Percentiles rank a stretch among this genome's conserved stretches.
Evolutionary conservation across 2,888 invertebrate genomes (phyloP).

Genomic region (Rhynchonema sp.): DNA sequence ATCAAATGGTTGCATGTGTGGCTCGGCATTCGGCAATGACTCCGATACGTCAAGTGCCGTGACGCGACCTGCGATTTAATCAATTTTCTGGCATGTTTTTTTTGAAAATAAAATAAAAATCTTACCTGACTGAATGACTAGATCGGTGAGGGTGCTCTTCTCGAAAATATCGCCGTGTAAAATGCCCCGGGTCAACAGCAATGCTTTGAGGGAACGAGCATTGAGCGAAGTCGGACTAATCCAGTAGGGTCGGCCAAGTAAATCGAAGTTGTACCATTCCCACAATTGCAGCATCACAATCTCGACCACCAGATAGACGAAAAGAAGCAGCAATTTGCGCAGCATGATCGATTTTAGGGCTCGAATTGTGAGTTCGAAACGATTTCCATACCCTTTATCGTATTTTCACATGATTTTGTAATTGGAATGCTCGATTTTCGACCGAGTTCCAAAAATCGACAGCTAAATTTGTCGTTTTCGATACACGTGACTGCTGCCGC

Average conservation of each 20-base stretch:
- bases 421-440: too few species aligned
- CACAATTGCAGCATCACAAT: not conserved
- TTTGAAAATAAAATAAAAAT: too few species aligned
- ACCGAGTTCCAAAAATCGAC: too few species aligned
- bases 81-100: too few species aligned
- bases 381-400: too few species aligned
- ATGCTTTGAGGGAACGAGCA: constrained; percentile 29
- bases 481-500: too few species aligned
- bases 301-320: not conserved
- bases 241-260: constrained; percentile 17
- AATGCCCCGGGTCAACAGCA: constrained; percentile 32
- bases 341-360: not conserved
- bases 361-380: too few species aligned
- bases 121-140: constrained; percentile 31
- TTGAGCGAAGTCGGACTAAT: constrained; percentile 32
- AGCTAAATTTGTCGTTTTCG: too few species aligned
- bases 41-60: not conserved
- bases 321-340: not conserved
- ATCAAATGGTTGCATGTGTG: not conserved
- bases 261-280: not conserved
- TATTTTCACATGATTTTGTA: too few species aligned
- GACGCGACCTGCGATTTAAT: not conserved
- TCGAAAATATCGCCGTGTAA: constrained; percentile 31
- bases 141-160: constrained; percentile 28
- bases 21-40: not conserved